Percentiles rank a stretch among this genome's conserved stretches.
phyloP scores from a whole-genome alignment of 2,113 vertebrate genomes.

The Dasyurus viverrinus region DNA sequence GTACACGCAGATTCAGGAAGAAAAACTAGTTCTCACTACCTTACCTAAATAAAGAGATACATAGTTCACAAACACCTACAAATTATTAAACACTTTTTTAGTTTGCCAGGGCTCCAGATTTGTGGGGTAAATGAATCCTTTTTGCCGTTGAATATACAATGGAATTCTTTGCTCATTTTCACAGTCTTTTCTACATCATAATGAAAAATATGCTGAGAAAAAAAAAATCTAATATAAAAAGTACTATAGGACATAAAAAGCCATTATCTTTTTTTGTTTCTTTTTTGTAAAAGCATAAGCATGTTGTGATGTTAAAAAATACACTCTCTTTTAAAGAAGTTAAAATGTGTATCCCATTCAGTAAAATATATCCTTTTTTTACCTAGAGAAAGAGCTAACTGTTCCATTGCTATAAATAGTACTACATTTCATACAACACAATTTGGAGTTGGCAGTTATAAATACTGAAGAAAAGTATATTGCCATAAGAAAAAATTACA shows the following conservation, averaged over 20 bases:
- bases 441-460: neutral
- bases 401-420: neutral
- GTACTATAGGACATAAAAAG: neutral
- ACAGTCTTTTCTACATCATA: neutral
- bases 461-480: neutral
- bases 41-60: neutral
- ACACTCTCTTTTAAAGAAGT: neutral
- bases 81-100: conserved; percentile 16
- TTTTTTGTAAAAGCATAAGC: neutral
- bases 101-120: neutral
- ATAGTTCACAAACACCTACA: neutral
- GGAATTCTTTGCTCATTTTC: neutral
- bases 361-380: conserved; percentile 31
- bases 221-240: neutral
- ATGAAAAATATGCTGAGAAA: neutral
- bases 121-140: neutral
- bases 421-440: conserved; percentile 3
- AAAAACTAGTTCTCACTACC: neutral
- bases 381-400: neutral
- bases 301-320: neutral
- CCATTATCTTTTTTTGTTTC: neutral
- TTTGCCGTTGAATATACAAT: neutral
- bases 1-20: neutral
- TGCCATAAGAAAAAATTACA: neutral
- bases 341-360: neutral